Base-by-base conservation (phyloP, 2,888 invertebrate genomes). In the Carabus problematicus region DNA sequence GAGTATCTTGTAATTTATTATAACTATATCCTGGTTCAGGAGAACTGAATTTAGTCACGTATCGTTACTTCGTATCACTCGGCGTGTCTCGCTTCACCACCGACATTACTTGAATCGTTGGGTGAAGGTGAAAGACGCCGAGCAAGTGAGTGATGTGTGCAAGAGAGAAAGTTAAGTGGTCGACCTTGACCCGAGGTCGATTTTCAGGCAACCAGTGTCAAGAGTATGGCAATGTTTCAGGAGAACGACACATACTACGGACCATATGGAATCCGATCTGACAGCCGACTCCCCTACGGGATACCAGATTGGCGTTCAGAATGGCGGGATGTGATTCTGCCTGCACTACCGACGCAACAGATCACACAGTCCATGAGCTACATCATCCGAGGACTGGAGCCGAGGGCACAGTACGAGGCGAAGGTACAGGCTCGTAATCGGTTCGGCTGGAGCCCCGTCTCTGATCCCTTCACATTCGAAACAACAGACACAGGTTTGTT, bases 391-490 rank as follows among this genome's bases (percentile, higher is more conserved):
- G 87, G 87, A 62, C 82, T 90, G 74, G 88, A 89, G 76, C 85
- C 88, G 11, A 88, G 86, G 71, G 85, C 87, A 69, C 86, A 87
- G 75, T 90, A 89, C 76, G 89, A 90, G 77, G 89, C 89, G 66
- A 86, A 85, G 77, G 88, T 89, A 68, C 85, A 86, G 75, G 87
- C 89, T 67, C 85, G 86, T 77, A 90, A 89, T 80, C 86, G 87
- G 73, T 89, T 86, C 77, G 89, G 89, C 71, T 89, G 88, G 89
- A 87, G 88, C 79, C 86, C 87, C 64, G 82, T 85, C 75, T 87
- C 88, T 19, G 86, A 87, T 64, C 84, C 86, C 63, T 88, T 89
- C 78, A 83, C 85, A 71, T 89, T 89, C 79, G 85, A 86, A 74
- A 88, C 89, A 72, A 86, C 87, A 74, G 86, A 86, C 73, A 84